Percentiles rank a stretch among this genome's conserved stretches.
Evolutionary conservation across 2,113 vertebrate species (phyloP).

Genomic region (Myiozetetes cayanensis): DNA sequence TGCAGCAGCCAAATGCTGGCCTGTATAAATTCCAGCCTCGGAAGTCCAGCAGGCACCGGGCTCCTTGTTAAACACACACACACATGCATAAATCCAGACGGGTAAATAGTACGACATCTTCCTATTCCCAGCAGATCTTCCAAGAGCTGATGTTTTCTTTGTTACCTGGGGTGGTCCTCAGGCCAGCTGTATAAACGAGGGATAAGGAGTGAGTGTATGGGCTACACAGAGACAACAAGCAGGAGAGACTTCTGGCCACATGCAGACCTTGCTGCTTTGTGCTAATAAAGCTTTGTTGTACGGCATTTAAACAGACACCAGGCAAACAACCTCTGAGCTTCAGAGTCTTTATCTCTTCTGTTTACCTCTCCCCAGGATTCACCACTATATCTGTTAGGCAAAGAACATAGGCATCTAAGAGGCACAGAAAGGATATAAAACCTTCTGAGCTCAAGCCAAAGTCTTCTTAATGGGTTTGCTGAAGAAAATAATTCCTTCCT

Average conservation of each 20-base stretch:
- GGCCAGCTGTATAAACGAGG: constrained; percentile 69
- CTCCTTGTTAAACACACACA: constrained; percentile 67
- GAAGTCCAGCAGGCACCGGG: constrained; percentile 54
- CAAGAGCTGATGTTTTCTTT: constrained; percentile 60
- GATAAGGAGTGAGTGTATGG: constrained; percentile 30
- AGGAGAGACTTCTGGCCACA: constrained; percentile 55
- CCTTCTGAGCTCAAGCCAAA: constrained; percentile 24
- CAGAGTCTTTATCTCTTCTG: constrained; percentile 51
- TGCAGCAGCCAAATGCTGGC: constrained; percentile 69
- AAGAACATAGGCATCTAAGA: constrained; percentile 40
- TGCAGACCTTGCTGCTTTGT: constrained; percentile 27
- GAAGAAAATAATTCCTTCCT: constrained; percentile 33
- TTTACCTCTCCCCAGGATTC: constrained; percentile 45
- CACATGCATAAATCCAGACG: constrained; percentile 68
- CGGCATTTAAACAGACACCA: constrained; percentile 40
- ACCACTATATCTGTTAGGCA: constrained; percentile 8
- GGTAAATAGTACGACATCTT: constrained; percentile 65
- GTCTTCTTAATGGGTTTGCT: neutral
- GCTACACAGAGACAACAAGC: constrained; percentile 19
- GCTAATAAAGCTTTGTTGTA: constrained; percentile 51
- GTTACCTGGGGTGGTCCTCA: constrained; percentile 72
- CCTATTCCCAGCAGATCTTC: constrained; percentile 36
- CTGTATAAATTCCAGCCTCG: constrained; percentile 79
- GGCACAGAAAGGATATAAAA: constrained; percentile 3
- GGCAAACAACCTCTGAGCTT: constrained; percentile 33